These are phyloP conservation scores for Crax fasciolata DNA, from an alignment of 2,797 vertebrate species.

Conservation along the genomic window DNA sequence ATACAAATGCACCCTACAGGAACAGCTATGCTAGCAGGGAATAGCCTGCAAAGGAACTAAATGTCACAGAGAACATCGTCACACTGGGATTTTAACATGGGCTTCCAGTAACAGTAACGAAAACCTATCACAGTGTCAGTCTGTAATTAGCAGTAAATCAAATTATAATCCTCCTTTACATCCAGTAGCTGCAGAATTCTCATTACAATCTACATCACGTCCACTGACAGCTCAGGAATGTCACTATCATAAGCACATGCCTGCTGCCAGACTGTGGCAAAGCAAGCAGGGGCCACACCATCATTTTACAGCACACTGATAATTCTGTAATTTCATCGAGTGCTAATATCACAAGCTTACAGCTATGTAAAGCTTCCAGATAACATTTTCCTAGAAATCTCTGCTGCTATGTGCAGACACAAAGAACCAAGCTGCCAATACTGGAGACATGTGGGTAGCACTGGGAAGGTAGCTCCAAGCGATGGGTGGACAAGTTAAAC, in stretches of 20 bases:
- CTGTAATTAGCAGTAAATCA: constrained; percentile 9
- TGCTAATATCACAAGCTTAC: neutral
- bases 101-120: neutral
- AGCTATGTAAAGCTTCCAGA: neutral
- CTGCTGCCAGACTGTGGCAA: neutral
- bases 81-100: neutral
- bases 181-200: neutral
- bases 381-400: neutral
- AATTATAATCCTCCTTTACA: neutral
- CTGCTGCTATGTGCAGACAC: neutral
- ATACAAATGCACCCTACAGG: neutral
- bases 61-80: neutral
- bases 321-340: neutral
- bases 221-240: neutral
- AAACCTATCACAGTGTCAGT: neutral
- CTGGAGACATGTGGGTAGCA: neutral
- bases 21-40: neutral
- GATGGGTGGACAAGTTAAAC: neutral
- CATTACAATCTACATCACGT: neutral
- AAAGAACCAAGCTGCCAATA: neutral
- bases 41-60: neutral
- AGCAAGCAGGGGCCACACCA: neutral
- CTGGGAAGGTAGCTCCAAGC: neutral
- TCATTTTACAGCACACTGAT: neutral
- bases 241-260: too few species aligned